These are phyloP conservation scores for Montipora sp. DNA, from an alignment of 64 coral and sea anemone genomes.

Conservation along the genomic window DNA sequence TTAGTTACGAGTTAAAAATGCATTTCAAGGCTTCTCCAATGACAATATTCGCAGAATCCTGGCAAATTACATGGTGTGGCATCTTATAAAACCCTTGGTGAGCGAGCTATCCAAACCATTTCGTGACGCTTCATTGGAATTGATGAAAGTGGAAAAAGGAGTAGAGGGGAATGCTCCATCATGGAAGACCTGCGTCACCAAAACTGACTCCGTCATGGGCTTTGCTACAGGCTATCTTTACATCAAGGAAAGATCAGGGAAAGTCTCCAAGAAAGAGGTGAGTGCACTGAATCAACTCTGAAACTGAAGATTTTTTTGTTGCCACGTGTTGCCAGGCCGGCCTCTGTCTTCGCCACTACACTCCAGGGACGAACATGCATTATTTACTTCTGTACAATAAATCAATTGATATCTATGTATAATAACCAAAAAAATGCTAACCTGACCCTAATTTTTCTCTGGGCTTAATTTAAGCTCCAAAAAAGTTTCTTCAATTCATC, in stretches of 20 bases:
- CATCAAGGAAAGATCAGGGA: constrained; percentile 82
- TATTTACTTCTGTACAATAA: too few species aligned
- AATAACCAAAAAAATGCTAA: too few species aligned
- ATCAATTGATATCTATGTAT: too few species aligned
- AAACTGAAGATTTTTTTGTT: too few species aligned
- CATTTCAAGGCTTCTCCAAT: not conserved
- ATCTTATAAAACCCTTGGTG: constrained; percentile 92
- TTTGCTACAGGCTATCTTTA: constrained; percentile 90
- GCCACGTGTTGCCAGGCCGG: too few species aligned
- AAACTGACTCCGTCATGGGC: constrained; percentile 90
- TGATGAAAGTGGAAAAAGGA: constrained; percentile 80
- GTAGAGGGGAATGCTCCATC: constrained; percentile 70
- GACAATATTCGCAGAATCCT: constrained; percentile 62
- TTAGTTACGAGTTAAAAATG: not conserved
- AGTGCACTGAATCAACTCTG: not conserved
- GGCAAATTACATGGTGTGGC: constrained; percentile 99
- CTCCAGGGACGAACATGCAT: too few species aligned
- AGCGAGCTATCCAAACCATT: constrained; percentile 88
- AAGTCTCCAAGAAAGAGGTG: constrained; percentile 84
- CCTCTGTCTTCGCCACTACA: too few species aligned
- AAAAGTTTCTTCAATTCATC: too few species aligned
- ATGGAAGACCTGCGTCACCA: constrained; percentile 87
- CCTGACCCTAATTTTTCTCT: too few species aligned
- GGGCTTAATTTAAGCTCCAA: too few species aligned
- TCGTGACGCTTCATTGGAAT: constrained; percentile 74